Base-by-base conservation (phyloP, 2,113 vertebrate genomes). In the Gopherus evgoodei region DNA sequence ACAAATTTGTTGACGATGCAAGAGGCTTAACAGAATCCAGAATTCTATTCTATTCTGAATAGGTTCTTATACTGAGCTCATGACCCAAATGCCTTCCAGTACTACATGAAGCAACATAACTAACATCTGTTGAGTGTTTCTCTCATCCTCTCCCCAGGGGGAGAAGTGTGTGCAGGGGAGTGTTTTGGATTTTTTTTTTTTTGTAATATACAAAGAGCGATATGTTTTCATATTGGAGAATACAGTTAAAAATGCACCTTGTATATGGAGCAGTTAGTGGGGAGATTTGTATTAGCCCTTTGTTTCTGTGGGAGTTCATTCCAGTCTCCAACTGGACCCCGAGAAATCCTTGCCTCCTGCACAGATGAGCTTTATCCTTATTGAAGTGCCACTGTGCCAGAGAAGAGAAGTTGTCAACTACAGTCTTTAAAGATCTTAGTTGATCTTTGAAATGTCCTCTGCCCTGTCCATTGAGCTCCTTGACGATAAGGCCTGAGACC, bases 361-460 rank as follows among this genome's bases (percentile, higher is more conserved):
- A 31, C 53, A 86, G 56, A 27, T 76, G 81, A 57, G 10, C 42
- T 52, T 93, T 93, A 12, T 27, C 52, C 86, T 88, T 94, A 78
- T 16, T 1, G 0, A 80, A 86, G 24, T 56, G 8, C 42, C 83
- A 47, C 44, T n/a, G 22, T 86, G 38, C 24, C 53, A 89, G 25
- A 4, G 6, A 31, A 44, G 4, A 38, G 27, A 76, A 19, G 21
- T 38, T 69, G 54, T 29, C 76, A 86, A 38, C 3, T 1, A 54
- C n/a, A 16, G 8, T 21, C 88, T 84, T 90, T 59, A 1, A 59
- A 59, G 27, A 62, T 69, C 7, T 76, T 24, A 56, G 35, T 22
- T 72, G 13, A 2, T 90, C 91, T 89, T 92, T 89, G 72, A 8
- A 27, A 69, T 31, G 2, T 5, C 2, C 6, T 87, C 49, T 35